phyloP scores from a whole-genome alignment of 1,140 invertebrate genomes.

The Apis laboriosa region DNA sequence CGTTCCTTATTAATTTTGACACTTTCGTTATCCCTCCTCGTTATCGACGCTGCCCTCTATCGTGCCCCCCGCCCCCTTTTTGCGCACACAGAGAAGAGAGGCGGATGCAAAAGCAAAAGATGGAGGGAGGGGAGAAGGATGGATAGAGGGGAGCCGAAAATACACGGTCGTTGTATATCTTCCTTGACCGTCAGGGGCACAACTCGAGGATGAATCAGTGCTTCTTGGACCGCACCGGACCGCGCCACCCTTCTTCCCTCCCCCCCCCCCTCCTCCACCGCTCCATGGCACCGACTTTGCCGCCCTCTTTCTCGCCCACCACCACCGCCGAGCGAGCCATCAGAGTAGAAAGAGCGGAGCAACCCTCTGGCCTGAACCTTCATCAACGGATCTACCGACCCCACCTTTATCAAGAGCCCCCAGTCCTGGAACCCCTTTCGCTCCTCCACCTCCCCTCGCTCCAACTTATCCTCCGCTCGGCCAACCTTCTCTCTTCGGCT shows the following conservation, averaged over 20 bases:
- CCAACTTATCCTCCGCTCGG: constrained; percentile 22
- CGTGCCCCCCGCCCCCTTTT: not conserved
- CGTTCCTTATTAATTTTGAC: constrained; percentile 66
- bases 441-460: constrained; percentile 36
- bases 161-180: constrained; percentile 77
- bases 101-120: not conserved
- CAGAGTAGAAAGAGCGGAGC: constrained; percentile 78
- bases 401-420: constrained; percentile 81
- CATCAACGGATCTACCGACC: constrained; percentile 80
- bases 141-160: constrained; percentile 41
- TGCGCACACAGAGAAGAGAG: not conserved
- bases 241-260: constrained; percentile 61
- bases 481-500: constrained; percentile 51
- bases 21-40: constrained; percentile 40
- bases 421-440: constrained; percentile 69
- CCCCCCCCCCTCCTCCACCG: constrained; percentile 50
- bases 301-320: constrained; percentile 51
- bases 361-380: constrained; percentile 80
- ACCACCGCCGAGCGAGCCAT: constrained; percentile 71
- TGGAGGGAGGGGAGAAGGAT: not conserved
- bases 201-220: constrained; percentile 80
- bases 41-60: not conserved
- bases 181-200: constrained; percentile 74
- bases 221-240: constrained; percentile 78
- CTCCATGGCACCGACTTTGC: constrained; percentile 35